A percentile compares a stretch with the other conserved stretches of the same genome.
phyloP scores from a whole-genome alignment of 2,888 invertebrate genomes.

The Apamea epomidion region DNA sequence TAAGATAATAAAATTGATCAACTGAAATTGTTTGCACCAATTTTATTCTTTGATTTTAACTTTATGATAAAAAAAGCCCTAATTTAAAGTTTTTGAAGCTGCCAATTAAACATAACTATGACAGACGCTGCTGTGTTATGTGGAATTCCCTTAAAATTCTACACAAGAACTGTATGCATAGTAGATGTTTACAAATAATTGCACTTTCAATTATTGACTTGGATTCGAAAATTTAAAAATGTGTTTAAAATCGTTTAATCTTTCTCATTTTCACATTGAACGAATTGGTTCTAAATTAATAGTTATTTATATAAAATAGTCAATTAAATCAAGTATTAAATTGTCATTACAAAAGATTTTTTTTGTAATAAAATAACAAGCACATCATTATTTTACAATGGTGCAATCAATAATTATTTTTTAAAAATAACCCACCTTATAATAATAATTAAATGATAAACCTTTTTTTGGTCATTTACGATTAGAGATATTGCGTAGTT shows the following conservation, averaged over 20 bases:
- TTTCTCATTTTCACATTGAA: slow-evolving; percentile 9
- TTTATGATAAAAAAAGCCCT: slow-evolving; percentile 28
- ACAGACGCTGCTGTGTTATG: slow-evolving; percentile 53
- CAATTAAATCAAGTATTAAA: slow-evolving; percentile 3
- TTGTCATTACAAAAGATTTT: slow-evolving; percentile 1
- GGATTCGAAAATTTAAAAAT: slow-evolving; percentile 7
- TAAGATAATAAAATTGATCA: slow-evolving; percentile 45
- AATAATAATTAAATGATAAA: slow-evolving; percentile 16
- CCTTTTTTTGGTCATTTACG: background rate
- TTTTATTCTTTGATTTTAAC: slow-evolving; percentile 41
- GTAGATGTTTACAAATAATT: slow-evolving; percentile 74
- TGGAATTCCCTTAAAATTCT: slow-evolving; percentile 83
- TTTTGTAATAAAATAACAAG: slow-evolving; percentile 5
- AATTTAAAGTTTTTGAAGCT: slow-evolving; percentile 57
- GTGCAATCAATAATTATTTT: slow-evolving; percentile 1
- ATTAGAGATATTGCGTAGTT: background rate
- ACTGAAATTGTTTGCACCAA: slow-evolving; percentile 57
- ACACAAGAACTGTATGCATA: slow-evolving; percentile 57
- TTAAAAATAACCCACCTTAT: background rate
- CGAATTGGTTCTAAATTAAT: slow-evolving; percentile 13
- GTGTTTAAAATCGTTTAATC: background rate
- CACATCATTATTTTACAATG: slow-evolving; percentile 12
- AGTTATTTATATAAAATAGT: background rate
- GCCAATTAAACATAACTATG: slow-evolving; percentile 59
- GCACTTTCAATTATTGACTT: slow-evolving; percentile 79